A percentile compares a stretch with the other conserved stretches of the same genome.
These are phyloP conservation scores for Erethizon dorsatum DNA, from an alignment of 2,797 vertebrate genomes.

Conservation along the genomic window DNA sequence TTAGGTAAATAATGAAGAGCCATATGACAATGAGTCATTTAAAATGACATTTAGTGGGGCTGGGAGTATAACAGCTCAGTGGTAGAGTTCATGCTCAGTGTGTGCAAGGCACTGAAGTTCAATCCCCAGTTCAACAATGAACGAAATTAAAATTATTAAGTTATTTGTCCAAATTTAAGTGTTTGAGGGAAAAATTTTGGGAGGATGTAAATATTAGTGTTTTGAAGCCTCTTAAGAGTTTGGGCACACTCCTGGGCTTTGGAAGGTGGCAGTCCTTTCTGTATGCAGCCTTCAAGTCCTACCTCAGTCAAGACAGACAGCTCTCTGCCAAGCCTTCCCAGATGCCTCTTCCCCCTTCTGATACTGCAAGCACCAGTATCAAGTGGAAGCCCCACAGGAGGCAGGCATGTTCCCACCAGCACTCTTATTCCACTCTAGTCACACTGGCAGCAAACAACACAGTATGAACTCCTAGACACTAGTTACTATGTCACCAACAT, in stretches of 20 bases:
- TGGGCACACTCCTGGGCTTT: neutral
- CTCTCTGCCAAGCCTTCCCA: neutral
- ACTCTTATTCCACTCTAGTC: neutral
- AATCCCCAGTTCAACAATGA: neutral
- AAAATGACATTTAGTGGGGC: neutral
- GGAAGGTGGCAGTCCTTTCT: neutral
- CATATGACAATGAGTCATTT: neutral
- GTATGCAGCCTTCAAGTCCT: neutral
- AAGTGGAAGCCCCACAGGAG: neutral
- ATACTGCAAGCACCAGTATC: neutral
- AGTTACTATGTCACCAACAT: neutral
- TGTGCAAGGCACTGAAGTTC: neutral
- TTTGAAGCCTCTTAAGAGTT: neutral
- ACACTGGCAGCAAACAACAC: neutral
- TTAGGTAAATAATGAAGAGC: neutral
- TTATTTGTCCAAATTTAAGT: neutral
- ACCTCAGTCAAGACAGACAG: neutral
- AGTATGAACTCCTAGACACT: neutral
- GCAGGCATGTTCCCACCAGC: neutral
- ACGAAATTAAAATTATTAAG: neutral
- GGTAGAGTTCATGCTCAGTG: neutral
- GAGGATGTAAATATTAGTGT: neutral
- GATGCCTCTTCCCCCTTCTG: neutral
- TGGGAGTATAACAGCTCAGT: neutral
- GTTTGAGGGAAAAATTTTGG: neutral